A percentile compares a stretch with the other conserved stretches of the same genome.
Evolutionary conservation across 2,113 vertebrate species (phyloP).

Genomic region (Diadophis punctatus): DNA sequence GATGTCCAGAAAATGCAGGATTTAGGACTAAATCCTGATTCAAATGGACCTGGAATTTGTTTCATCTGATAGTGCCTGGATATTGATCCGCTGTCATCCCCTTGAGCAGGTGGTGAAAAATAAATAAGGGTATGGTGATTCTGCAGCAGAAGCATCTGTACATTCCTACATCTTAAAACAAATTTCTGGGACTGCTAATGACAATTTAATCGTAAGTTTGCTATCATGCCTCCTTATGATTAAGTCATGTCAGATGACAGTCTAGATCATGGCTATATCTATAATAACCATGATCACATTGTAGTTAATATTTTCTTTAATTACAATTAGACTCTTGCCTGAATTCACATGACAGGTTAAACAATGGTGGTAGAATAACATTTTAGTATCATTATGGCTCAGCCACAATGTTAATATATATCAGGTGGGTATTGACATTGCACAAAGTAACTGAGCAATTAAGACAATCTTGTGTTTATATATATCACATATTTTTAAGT

Average conservation of each 20-base stretch:
- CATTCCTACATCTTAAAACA: background rate
- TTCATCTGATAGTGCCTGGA: background rate
- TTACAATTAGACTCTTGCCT: background rate
- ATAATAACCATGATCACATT: background rate
- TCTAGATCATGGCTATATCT: background rate
- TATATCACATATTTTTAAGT: background rate
- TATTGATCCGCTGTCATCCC: background rate
- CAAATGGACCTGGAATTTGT: background rate
- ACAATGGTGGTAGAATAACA: background rate
- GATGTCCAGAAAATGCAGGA: background rate
- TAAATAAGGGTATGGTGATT: background rate
- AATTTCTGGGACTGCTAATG: background rate
- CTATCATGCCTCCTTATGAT: background rate
- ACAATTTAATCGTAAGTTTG: background rate
- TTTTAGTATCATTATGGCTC: background rate
- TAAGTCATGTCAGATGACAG: background rate
- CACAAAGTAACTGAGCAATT: background rate
- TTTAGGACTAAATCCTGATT: background rate
- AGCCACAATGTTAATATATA: background rate
- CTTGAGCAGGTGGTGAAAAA: background rate
- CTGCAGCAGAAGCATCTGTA: background rate
- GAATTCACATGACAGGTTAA: background rate
- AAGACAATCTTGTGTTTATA: background rate
- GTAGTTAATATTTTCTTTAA: background rate
- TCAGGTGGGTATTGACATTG: background rate